These are phyloP conservation scores for Aldrovandia affinis DNA, from an alignment of 2,797 vertebrate genomes.

Conservation along the genomic window DNA sequence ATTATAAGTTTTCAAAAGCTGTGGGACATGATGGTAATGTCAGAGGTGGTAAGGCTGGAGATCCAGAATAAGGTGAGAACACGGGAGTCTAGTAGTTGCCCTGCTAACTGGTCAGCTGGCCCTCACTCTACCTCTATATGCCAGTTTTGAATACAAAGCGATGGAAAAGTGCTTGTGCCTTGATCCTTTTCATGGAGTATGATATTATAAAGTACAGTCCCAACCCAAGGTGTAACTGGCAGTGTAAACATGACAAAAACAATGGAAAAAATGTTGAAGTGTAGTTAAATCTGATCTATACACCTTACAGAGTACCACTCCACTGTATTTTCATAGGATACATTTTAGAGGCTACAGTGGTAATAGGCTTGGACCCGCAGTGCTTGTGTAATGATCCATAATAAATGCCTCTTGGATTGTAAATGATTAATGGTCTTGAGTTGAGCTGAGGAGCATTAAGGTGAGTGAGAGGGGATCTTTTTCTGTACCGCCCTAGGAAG, in stretches of 20 bases:
- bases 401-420: conserved; percentile 59
- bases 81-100: no score
- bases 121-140: no score
- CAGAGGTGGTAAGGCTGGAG: no score
- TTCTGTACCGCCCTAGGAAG: background rate
- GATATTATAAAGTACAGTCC: no score
- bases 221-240: background rate
- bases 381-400: conserved; percentile 56
- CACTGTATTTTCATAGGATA: background rate
- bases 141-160: no score
- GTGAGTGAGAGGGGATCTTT: background rate
- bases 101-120: no score
- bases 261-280: background rate
- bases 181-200: no score
- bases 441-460: background rate
- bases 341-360: conserved; percentile 47
- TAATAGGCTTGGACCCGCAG: conserved; percentile 64
- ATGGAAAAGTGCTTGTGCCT: no score
- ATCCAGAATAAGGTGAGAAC: no score
- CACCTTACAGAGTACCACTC: background rate
- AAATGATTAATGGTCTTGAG: conserved; percentile 68
- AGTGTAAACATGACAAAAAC: background rate
- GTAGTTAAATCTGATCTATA: background rate
- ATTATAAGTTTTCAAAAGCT: no score
- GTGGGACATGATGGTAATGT: no score